phyloP scores from a whole-genome alignment of 2,888 invertebrate species.

The Pandemis corylana region DNA sequence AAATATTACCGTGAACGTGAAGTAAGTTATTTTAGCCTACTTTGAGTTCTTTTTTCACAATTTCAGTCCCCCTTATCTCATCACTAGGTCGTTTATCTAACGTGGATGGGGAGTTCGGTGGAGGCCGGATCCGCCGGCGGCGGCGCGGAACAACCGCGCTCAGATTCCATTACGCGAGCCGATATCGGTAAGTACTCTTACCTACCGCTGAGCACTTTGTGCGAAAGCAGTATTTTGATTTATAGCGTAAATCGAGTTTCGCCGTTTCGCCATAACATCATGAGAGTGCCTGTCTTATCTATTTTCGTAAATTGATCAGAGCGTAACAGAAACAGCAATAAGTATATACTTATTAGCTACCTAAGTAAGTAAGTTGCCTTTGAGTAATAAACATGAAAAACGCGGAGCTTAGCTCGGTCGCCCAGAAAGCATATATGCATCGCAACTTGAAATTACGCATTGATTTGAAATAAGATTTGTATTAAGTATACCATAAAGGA shows the following conservation, averaged over 20 bases:
- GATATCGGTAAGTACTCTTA: not conserved
- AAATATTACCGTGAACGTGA: no score
- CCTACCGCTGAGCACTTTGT: not conserved
- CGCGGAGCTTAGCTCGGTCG: no score
- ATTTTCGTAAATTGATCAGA: not conserved
- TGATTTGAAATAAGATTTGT: not conserved
- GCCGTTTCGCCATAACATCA: not conserved
- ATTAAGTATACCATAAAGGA: not conserved
- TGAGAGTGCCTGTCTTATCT: not conserved
- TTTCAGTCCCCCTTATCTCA: no score
- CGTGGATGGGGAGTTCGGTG: not conserved
- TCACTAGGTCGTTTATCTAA: no score
- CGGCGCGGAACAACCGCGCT: not conserved
- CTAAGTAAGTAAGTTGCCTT: no score
- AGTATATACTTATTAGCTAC: no score
- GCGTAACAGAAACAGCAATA: no score
- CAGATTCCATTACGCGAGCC: not conserved
- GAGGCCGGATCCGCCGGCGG: not conserved
- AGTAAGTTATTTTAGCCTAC: no score
- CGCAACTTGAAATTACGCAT: no score
- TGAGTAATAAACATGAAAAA: no score
- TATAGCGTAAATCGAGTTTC: not conserved
- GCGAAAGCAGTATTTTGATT: slow-evolving; percentile 5
- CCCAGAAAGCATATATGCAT: no score
- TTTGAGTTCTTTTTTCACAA: no score